Conservation (phyloP, 2,797 vertebrate genomes). For the Zalophus californianus region DNA sequence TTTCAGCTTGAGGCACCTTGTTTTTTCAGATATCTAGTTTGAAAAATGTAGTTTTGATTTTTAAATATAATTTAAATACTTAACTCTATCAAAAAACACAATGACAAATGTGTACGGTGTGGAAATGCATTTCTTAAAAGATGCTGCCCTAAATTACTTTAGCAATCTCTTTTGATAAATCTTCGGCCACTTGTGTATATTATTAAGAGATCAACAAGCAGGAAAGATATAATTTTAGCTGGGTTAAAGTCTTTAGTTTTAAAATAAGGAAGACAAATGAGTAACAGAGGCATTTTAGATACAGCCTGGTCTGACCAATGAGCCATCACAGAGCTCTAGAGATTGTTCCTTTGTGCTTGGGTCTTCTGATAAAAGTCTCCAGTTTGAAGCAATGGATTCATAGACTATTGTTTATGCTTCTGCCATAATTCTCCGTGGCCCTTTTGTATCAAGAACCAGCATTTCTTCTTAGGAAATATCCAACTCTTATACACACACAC, state of each 20-base stretch:
- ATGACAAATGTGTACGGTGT: not conserved
- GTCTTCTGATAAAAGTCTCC: not conserved
- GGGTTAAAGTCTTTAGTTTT: not conserved
- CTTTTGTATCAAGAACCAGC: not conserved
- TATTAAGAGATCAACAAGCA: not conserved
- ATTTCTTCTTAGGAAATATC: not conserved
- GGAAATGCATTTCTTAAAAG: not conserved
- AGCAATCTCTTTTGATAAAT: conserved; percentile 29
- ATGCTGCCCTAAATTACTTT: not conserved
- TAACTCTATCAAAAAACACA: not conserved
- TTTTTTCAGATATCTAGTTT: not conserved
- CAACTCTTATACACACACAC: not conserved
- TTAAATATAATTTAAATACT: conserved; percentile 19
- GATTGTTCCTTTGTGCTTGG: not conserved
- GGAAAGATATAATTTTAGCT: not conserved
- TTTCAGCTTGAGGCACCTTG: not conserved
- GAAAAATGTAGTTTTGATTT: not conserved
- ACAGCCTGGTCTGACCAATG: not conserved
- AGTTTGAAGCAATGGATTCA: not conserved
- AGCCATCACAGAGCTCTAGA: not conserved
- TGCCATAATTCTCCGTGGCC: not conserved
- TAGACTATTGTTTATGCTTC: not conserved
- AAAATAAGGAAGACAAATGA: not conserved
- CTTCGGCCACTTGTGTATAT: not conserved
- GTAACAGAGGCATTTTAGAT: not conserved